phyloP scores from a whole-genome alignment of 2,113 vertebrate genomes.

The Apaloderma vittatum region DNA sequence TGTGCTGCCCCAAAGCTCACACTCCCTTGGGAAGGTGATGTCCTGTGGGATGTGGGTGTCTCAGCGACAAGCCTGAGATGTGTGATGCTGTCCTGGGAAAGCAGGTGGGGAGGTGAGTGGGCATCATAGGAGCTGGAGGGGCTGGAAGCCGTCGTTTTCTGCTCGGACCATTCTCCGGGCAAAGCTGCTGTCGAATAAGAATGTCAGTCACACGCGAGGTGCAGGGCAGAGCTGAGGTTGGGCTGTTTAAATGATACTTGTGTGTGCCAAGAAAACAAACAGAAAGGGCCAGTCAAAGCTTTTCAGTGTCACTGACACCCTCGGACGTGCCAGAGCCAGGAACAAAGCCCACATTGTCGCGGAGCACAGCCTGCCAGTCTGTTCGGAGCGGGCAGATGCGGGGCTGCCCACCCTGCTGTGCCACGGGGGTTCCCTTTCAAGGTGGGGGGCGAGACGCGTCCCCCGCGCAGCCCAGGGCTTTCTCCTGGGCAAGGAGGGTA shows the following conservation, averaged over 20 bases:
- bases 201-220: not conserved
- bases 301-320: slow-evolving; percentile 65
- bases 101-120: not conserved
- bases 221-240: not conserved
- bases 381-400: slow-evolving; percentile 32
- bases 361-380: not conserved
- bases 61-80: not conserved
- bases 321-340: not conserved
- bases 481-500: not conserved
- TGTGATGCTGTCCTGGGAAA: not conserved
- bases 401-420: slow-evolving; percentile 36
- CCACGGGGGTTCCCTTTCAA: not conserved
- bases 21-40: not conserved
- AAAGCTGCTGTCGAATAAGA: not conserved
- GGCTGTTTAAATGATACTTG: not conserved
- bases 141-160: accelerated
- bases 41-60: accelerated
- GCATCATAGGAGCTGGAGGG: not conserved
- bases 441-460: slow-evolving; percentile 1
- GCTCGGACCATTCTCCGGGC: not conserved
- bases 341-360: slow-evolving; percentile 40
- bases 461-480: not conserved
- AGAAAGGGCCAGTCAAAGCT: slow-evolving; percentile 70
- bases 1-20: not conserved
- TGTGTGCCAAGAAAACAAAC: slow-evolving; percentile 66